phyloP scores from a whole-genome alignment of 2,888 invertebrate genomes.

The Ennomos fuscantarius region DNA sequence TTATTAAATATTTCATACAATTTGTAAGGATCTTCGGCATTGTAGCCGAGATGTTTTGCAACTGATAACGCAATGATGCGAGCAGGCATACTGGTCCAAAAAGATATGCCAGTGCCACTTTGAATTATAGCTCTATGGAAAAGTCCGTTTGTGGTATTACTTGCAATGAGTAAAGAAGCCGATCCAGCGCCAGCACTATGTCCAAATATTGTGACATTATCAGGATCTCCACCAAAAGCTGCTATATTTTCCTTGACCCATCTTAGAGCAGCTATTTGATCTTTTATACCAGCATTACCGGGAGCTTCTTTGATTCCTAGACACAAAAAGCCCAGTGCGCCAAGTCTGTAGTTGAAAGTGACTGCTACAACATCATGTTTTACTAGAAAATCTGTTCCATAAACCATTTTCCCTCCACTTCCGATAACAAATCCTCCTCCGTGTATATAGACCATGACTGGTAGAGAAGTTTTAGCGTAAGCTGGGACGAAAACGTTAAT shows the following conservation, averaged over 20 bases:
- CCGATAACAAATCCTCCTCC: constrained; percentile 72
- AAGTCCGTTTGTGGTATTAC: constrained; percentile 61
- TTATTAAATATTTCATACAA: constrained; percentile 64
- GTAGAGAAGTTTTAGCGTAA: constrained; percentile 47
- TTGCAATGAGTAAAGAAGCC: constrained; percentile 59
- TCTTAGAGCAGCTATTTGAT: constrained; percentile 71
- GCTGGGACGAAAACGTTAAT: constrained; percentile 68
- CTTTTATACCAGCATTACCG: constrained; percentile 74
- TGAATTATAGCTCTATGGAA: constrained; percentile 70
- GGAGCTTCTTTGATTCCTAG: constrained; percentile 74
- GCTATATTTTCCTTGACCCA: constrained; percentile 75
- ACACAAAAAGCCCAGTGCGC: constrained; percentile 70
- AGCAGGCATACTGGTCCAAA: constrained; percentile 67
- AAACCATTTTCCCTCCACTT: constrained; percentile 67
- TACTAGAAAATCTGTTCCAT: constrained; percentile 67
- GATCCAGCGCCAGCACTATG: constrained; percentile 75
- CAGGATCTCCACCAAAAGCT: constrained; percentile 73
- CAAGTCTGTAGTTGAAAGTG: constrained; percentile 74
- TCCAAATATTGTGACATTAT: constrained; percentile 73
- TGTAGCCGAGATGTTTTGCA: constrained; percentile 61
- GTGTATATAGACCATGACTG: constrained; percentile 77
- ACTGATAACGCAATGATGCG: constrained; percentile 14
- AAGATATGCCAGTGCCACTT: constrained; percentile 66
- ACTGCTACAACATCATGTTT: constrained; percentile 68
- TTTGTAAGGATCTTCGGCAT: constrained; percentile 62